A percentile compares a stretch with the other conserved stretches of the same genome.
phyloP scores from a whole-genome alignment of 1,140 invertebrate genomes.

The Hyles euphorbiae region DNA sequence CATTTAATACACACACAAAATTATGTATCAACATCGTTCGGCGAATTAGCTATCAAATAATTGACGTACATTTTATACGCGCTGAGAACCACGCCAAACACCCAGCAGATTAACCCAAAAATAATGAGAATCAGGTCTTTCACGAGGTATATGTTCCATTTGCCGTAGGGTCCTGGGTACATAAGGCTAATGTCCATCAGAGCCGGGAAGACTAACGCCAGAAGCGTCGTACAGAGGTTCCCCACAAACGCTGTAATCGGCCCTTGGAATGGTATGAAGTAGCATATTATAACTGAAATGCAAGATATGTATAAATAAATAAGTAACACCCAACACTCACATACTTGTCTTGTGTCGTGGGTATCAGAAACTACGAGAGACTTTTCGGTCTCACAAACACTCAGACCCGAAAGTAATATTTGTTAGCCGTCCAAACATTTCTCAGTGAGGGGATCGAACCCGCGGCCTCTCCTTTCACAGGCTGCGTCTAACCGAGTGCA shows the following conservation, averaged over 20 bases:
- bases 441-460: no score
- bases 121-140: slow-evolving; percentile 37
- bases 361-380: no score
- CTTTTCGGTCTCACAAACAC: no score
- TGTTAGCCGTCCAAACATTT: no score
- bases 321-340: no score
- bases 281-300: slow-evolving; percentile 42
- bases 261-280: slow-evolving; percentile 45
- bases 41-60: slow-evolving; percentile 13
- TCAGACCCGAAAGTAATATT: no score
- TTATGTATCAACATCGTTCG: slow-evolving; percentile 5
- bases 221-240: slow-evolving; percentile 37
- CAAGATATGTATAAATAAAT: no score
- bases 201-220: slow-evolving; percentile 43
- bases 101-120: slow-evolving; percentile 26
- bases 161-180: slow-evolving; percentile 38
- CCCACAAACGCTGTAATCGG: slow-evolving; percentile 49
- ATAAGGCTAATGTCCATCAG: slow-evolving; percentile 47
- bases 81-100: slow-evolving; percentile 30
- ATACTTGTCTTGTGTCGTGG: no score
- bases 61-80: slow-evolving; percentile 38
- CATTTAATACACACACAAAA: no score
- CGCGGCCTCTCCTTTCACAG: no score
- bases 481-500: no score
- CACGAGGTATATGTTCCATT: slow-evolving; percentile 31